phyloP scores from a whole-genome alignment of 1,140 invertebrate species.

The Drosophila littoralis region DNA sequence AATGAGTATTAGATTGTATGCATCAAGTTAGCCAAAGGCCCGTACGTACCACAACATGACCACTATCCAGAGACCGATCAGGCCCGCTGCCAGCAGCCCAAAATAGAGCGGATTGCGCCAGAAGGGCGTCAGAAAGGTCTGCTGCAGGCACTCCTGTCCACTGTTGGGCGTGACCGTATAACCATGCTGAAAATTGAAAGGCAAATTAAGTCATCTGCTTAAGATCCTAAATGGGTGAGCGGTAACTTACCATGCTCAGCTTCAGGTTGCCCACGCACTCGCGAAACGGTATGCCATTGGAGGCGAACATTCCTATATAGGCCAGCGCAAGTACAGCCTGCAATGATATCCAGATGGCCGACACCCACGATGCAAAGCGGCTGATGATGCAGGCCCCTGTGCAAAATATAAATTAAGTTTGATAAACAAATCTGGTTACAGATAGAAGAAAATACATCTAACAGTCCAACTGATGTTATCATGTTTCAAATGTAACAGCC shows the following conservation, averaged over 20 bases:
- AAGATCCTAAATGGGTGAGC: not conserved
- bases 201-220: not conserved
- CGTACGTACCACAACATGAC: conserved; percentile 81
- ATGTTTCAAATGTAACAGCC: too few species aligned
- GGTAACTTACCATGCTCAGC: conserved; percentile 55
- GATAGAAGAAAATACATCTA: too few species aligned
- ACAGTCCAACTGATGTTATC: too few species aligned
- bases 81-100: conserved; percentile 74
- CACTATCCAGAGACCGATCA: conserved; percentile 81
- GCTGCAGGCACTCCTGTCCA: conserved; percentile 77
- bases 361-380: conserved; percentile 82
- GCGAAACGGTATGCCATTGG: conserved; percentile 74
- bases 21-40: not conserved
- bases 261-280: conserved; percentile 76
- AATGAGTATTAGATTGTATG: not conserved
- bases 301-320: conserved; percentile 80
- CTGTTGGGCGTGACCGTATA: conserved; percentile 66
- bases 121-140: conserved; percentile 81
- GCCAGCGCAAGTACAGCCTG: conserved; percentile 80
- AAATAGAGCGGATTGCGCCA: conserved; percentile 82
- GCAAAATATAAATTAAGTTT: not conserved
- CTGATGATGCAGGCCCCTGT: conserved; percentile 82
- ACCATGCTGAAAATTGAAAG: conserved; percentile 51
- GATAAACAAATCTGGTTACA: not conserved
- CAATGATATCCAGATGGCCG: conserved; percentile 81